These are phyloP conservation scores for Antedon mediterranea DNA, from an alignment of 53 echinoderm and acorn worm species.

Conservation along the genomic window DNA sequence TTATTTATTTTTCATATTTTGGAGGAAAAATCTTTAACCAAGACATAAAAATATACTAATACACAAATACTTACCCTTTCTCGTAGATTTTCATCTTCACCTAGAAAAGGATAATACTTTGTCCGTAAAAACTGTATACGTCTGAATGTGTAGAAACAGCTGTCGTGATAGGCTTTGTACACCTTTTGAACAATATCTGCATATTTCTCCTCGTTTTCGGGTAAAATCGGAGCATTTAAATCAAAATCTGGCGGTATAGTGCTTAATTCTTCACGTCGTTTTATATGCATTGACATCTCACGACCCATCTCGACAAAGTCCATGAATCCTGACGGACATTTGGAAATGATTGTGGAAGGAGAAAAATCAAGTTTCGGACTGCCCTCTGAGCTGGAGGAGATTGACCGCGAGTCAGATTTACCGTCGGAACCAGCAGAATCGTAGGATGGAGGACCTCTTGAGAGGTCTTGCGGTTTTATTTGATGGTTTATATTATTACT, in stretches of 20 bases:
- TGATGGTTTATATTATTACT: background rate
- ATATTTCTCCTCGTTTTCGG: constrained; percentile 60
- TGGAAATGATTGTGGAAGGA: background rate
- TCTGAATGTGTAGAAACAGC: constrained; percentile 90
- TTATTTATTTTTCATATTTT: no score
- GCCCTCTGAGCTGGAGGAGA: background rate
- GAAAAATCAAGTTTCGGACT: background rate
- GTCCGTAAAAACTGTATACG: constrained; percentile 70
- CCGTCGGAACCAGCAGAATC: background rate
- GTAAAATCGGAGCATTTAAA: constrained; percentile 69
- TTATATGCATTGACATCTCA: background rate
- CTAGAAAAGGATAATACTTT: constrained; percentile 68
- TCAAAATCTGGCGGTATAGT: constrained; percentile 48
- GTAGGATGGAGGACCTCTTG: background rate
- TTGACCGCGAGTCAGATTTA: background rate
- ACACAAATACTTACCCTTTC: constrained; percentile 47
- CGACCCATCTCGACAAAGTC: constrained; percentile 10
- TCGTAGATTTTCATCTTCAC: constrained; percentile 46
- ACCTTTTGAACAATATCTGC: constrained; percentile 65
- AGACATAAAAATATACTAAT: no score
- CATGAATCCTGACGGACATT: constrained; percentile 6
- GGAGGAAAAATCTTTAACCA: no score
- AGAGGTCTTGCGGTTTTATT: background rate
- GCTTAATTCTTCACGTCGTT: constrained; percentile 10
- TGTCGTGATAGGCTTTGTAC: constrained; percentile 91